Conservation (phyloP, 2,888 invertebrate genomes). For the Harpalus rubripes region DNA sequence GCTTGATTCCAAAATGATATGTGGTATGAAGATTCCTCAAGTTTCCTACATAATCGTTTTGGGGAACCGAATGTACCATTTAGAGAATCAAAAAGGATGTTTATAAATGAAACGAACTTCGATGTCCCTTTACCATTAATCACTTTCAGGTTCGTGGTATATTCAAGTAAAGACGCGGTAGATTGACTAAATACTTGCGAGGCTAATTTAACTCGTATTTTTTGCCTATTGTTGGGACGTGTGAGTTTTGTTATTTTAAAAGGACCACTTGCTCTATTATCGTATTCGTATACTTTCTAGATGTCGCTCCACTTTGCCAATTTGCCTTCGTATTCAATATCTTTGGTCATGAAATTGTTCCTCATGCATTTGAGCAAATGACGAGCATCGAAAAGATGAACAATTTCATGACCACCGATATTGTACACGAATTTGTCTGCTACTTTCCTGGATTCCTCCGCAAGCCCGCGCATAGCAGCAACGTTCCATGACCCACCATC, state of each 20-base stretch:
- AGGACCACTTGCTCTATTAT: neutral
- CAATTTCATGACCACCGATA: constrained; percentile 17
- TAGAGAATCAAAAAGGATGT: constrained; percentile 2
- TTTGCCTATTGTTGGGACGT: constrained; percentile 4
- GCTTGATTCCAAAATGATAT: no score
- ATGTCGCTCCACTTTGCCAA: constrained; percentile 40
- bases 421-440: neutral
- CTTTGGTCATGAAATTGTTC: no score
- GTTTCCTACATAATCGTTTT: neutral
- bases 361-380: constrained; percentile 31
- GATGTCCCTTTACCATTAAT: no score
- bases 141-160: no score
- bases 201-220: constrained; percentile 14
- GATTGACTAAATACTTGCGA: constrained; percentile 14
- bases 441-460: no score
- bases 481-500: no score
- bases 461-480: no score
- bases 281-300: constrained; percentile 13
- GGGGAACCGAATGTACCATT: neutral
- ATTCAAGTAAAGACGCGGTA: no score
- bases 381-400: constrained; percentile 45
- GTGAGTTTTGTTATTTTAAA: neutral
- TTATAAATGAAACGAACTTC: no score
- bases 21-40: neutral
- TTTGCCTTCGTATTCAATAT: no score